Percentiles rank a stretch among this genome's conserved stretches.
phyloP scores from a whole-genome alignment of 2,797 vertebrate species.

The Adelosebastes latens region DNA sequence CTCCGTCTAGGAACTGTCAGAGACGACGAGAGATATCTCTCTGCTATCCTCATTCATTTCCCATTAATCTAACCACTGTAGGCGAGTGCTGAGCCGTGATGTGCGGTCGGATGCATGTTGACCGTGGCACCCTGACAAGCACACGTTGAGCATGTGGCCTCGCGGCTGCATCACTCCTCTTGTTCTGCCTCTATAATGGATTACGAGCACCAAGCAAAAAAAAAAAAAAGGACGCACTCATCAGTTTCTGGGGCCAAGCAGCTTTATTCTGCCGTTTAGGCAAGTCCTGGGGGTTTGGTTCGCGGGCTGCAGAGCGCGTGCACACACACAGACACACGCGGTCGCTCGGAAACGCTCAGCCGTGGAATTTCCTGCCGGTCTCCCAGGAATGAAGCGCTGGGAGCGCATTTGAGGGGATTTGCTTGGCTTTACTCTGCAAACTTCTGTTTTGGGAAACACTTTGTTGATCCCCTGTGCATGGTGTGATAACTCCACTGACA shows the following conservation, averaged over 20 bases:
- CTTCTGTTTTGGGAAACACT: conserved; percentile 52
- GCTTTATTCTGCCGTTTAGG: conserved; percentile 70
- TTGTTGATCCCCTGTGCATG: conserved; percentile 25
- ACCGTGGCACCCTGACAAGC: conserved; percentile 71
- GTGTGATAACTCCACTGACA: conserved; percentile 1
- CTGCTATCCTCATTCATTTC: not conserved
- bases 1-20: not conserved
- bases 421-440: conserved; percentile 50
- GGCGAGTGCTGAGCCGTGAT: conserved; percentile 43
- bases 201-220: conserved; percentile 60
- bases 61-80: conserved; percentile 27
- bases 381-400: conserved; percentile 66
- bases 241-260: conserved; percentile 71
- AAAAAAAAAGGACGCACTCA: conserved; percentile 69
- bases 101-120: conserved; percentile 49
- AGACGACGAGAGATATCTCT: not conserved
- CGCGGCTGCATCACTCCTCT: conserved; percentile 52
- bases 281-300: conserved; percentile 59
- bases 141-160: conserved; percentile 61
- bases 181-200: conserved; percentile 73
- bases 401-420: conserved; percentile 59
- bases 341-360: conserved; percentile 70
- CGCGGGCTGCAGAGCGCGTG: conserved; percentile 12
- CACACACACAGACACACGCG: conserved; percentile 35
- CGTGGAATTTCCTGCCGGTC: conserved; percentile 79